phyloP scores from a whole-genome alignment of 2,888 invertebrate genomes.

The Calameuta filiformis region DNA sequence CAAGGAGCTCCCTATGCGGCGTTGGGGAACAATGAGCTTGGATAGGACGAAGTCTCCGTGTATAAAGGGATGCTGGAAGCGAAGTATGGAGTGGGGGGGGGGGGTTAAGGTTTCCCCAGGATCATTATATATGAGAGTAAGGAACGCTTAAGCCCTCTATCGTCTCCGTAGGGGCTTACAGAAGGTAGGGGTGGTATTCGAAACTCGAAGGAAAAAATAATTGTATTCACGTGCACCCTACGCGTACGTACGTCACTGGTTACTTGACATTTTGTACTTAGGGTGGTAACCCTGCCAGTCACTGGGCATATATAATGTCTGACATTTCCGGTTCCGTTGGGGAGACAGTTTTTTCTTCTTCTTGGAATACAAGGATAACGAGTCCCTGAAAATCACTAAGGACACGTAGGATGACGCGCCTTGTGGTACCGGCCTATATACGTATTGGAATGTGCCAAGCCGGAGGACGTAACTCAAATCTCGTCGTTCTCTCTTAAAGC shows the following conservation, averaged over 20 bases:
- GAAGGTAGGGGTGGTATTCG: conserved; percentile 20
- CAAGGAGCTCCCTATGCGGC: background rate
- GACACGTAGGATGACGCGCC: background rate
- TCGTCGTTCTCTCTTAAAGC: conserved; percentile 23
- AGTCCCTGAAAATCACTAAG: conserved; percentile 5
- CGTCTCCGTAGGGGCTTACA: background rate
- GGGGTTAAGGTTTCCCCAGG: background rate
- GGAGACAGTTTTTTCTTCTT: conserved; percentile 15
- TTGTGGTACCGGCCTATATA: background rate
- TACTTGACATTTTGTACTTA: background rate
- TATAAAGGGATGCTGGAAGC: background rate
- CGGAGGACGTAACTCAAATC: conserved; percentile 19
- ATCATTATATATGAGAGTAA: conserved; percentile 2
- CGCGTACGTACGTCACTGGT: background rate
- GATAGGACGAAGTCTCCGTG: background rate
- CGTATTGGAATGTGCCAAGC: background rate
- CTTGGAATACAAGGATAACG: conserved; percentile 4
- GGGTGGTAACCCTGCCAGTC: background rate
- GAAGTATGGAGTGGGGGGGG: background rate
- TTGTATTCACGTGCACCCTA: conserved; percentile 43
- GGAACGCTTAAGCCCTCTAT: background rate
- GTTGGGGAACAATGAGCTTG: background rate
- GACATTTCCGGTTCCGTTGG: conserved; percentile 48
- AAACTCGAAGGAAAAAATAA: conserved; percentile 29
- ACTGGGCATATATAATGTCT: conserved; percentile 50